A percentile compares a stretch with the other conserved stretches of the same genome.
Conservation (phyloP, 2,888 invertebrate genomes). For the Chesias legatella region DNA sequence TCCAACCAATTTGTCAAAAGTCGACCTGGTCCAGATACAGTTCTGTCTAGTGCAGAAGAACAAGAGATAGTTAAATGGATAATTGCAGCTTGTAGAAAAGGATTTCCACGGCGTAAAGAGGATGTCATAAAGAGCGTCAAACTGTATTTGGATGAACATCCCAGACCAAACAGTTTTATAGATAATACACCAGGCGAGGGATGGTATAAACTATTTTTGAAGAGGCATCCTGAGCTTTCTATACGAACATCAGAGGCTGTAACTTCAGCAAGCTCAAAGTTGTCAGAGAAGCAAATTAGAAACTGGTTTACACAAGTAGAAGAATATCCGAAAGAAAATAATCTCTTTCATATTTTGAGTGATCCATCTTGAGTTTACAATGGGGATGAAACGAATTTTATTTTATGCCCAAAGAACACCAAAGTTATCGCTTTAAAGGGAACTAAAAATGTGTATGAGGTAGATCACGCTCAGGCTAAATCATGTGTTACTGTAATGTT, state of each 20-base stretch:
- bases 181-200: conserved; percentile 21
- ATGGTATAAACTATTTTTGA: conserved; percentile 27
- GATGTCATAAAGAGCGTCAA: conserved; percentile 32
- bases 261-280: conserved; percentile 27
- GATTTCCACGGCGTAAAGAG: conserved; percentile 37
- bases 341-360: conserved; percentile 24
- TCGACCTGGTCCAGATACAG: conserved; percentile 5
- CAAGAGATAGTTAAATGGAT: conserved; percentile 38
- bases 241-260: conserved; percentile 28
- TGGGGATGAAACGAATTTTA: conserved; percentile 30
- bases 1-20: conserved; percentile 1
- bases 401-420: conserved; percentile 27
- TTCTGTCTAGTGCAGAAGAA: conserved; percentile 31
- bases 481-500: conserved; percentile 19
- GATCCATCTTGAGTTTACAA: conserved; percentile 29
- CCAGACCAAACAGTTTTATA: background rate
- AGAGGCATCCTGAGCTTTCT: conserved; percentile 31
- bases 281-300: conserved; percentile 28
- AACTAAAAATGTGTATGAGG: conserved; percentile 19
- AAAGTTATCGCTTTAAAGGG: conserved; percentile 21
- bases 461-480: conserved; percentile 19
- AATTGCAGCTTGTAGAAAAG: conserved; percentile 32
- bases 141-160: conserved; percentile 27
- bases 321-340: conserved; percentile 28
- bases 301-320: conserved; percentile 29